Evolutionary conservation across 2,888 invertebrate genomes (phyloP).

Genomic region (Therioaphis trifolii): DNA sequence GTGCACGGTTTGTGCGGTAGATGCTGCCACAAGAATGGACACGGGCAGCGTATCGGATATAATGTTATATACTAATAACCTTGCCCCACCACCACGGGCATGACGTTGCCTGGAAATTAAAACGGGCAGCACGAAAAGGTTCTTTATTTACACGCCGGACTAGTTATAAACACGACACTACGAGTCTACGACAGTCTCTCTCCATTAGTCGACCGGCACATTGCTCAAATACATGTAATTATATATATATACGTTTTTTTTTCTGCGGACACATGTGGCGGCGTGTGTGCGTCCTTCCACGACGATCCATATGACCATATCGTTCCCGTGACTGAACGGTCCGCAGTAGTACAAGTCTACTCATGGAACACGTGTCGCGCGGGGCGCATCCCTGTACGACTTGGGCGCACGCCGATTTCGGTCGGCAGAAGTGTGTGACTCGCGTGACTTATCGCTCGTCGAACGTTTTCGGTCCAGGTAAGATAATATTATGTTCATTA

Average conservation of each 20-base stretch:
- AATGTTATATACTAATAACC: background rate
- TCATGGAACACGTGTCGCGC: conserved; percentile 31
- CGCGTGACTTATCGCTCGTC: background rate
- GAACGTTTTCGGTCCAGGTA: background rate
- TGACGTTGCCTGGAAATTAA: conserved; percentile 23
- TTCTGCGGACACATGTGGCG: conserved; percentile 25
- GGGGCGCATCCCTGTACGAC: background rate
- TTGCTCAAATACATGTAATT: background rate
- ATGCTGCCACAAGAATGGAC: conserved; percentile 12
- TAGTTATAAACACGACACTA: conserved; percentile 34
- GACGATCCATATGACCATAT: background rate
- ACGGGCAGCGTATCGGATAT: background rate
- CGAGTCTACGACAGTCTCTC: too few species aligned
- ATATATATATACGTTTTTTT: background rate
- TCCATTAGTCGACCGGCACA: conserved; percentile 16
- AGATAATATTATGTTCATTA: background rate
- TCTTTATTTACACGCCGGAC: conserved; percentile 46
- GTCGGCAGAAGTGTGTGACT: too few species aligned
- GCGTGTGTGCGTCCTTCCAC: background rate
- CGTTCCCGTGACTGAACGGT: background rate
- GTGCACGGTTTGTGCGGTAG: conserved; percentile 15
- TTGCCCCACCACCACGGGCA: conserved; percentile 13
- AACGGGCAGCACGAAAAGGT: conserved; percentile 43
- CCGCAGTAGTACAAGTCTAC: background rate
- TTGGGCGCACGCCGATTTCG: background rate